These are phyloP conservation scores for Aptenodytes patagonicus DNA, from an alignment of 2,113 vertebrate genomes.

Conservation along the genomic window DNA sequence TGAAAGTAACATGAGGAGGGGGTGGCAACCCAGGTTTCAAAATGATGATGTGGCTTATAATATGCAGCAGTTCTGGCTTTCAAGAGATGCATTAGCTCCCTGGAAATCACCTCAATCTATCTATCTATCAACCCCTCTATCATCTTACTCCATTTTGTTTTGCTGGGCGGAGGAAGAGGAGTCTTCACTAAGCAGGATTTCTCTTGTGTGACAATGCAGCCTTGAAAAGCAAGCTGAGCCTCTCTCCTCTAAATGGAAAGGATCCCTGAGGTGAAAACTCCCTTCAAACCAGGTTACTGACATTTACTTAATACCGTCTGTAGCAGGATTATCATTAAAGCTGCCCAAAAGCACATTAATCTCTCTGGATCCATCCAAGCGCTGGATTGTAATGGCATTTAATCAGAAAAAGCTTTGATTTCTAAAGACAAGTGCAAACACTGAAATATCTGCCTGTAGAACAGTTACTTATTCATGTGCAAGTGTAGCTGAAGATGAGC, in stretches of 20 bases:
- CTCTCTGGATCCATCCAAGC: conserved; percentile 55
- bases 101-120: neutral
- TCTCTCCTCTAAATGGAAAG: conserved; percentile 56
- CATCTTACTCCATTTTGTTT: conserved; percentile 6
- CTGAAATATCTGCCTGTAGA: conserved; percentile 52
- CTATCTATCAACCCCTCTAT: neutral
- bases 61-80: neutral
- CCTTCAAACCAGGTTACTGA: conserved; percentile 64
- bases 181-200: conserved; percentile 29
- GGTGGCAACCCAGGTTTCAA: neutral
- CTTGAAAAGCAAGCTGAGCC: conserved; percentile 42
- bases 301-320: conserved; percentile 65
- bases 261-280: conserved; percentile 61
- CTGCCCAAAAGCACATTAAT: conserved; percentile 65
- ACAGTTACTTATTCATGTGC: conserved; percentile 52
- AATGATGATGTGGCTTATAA: neutral
- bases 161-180: neutral
- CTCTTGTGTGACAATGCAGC: conserved; percentile 30
- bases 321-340: conserved; percentile 63
- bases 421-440: conserved; percentile 69
- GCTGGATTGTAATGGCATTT: conserved; percentile 66
- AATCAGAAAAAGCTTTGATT: conserved; percentile 72
- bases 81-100: neutral
- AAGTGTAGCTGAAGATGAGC: conserved; percentile 1
- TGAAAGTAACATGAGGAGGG: neutral